phyloP scores from a whole-genome alignment of 2,797 vertebrate species.

The Selene dorsalis region DNA sequence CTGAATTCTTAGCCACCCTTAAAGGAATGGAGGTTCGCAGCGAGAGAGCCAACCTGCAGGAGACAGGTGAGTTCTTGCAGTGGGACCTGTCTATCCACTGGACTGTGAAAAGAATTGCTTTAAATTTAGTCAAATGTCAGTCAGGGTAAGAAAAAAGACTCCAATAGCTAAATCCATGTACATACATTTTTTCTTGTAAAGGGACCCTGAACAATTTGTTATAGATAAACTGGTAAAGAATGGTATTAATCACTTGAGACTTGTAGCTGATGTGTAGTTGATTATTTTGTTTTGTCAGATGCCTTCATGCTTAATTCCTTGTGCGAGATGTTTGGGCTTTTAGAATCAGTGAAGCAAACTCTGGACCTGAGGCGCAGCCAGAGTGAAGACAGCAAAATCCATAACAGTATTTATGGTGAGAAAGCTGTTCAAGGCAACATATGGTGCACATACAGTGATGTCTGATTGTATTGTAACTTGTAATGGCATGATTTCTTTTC shows the following conservation, averaged over 20 bases:
- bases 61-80: conserved; percentile 84
- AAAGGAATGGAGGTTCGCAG: conserved; percentile 88
- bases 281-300: conserved; percentile 82
- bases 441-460: not conserved
- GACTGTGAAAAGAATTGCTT: conserved; percentile 18
- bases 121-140: conserved; percentile 16
- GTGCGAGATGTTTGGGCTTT: conserved; percentile 92
- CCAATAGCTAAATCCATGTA: conserved; percentile 15
- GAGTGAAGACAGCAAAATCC: conserved; percentile 85
- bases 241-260: not conserved
- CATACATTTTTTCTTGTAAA: conserved; percentile 20
- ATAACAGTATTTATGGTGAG: conserved; percentile 86
- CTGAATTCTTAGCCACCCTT: conserved; percentile 89
- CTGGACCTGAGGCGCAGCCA: conserved; percentile 88
- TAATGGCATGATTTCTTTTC: conserved; percentile 25
- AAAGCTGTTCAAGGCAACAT: conserved; percentile 2
- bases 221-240: conserved; percentile 2
- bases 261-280: conserved; percentile 12
- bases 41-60: conserved; percentile 87
- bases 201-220: conserved; percentile 12
- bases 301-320: conserved; percentile 91
- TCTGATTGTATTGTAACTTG: not conserved
- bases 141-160: conserved; percentile 10
- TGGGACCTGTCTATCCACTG: not conserved
- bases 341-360: conserved; percentile 92